Evolutionary conservation across 2,888 invertebrate genomes (phyloP), one percentile per base, ranked within the genome.

Genomic region (Mylabris sibirica): DNA sequence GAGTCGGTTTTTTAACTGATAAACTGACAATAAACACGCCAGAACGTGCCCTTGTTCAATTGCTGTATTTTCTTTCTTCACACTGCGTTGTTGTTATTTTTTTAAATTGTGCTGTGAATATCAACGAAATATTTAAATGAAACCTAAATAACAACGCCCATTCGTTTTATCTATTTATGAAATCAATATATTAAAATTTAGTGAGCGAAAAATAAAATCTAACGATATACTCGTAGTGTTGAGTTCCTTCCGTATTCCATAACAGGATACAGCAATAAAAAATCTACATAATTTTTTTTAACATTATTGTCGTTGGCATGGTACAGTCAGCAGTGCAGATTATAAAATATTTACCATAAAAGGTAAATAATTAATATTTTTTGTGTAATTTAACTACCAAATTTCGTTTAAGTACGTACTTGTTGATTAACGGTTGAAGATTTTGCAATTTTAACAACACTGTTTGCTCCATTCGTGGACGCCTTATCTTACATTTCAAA

Each of bases 41-140:
- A 57, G 14, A 24, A 57, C 57, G 57, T 57, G 57, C 24, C 30
- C 30, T 24, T 57, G 57, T 57, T 24, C 57, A 49, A n/a, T 49
- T 49, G 49, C 20, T 11, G 24, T 57, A 12, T 22, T 22, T 12
- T 57, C 24, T 57, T 57, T 57, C 20, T 11, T 20, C 22, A 20
- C 20, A 57, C n/a, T n/a, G n/a, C n/a, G n/a, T 57, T 12, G 12
- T 24, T 57, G 22, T 8, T 49, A 20, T 49, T 17, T 44, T 49
- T 49, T n/a, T 41, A 12, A 12, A 12, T 22, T 49, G 20, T 49
- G 20, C 20, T 49, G 9, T 20, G 20, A 11, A 53, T 49, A 49
- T 49, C 44, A 49, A 49, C 49, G 49, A 49, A 20, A 49, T 20
- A 49, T 44, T 44, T 6, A 53, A 53, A 53, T 22, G 20, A 2